phyloP scores from a whole-genome alignment of 2,797 vertebrate species.

The Coreius guichenoti region DNA sequence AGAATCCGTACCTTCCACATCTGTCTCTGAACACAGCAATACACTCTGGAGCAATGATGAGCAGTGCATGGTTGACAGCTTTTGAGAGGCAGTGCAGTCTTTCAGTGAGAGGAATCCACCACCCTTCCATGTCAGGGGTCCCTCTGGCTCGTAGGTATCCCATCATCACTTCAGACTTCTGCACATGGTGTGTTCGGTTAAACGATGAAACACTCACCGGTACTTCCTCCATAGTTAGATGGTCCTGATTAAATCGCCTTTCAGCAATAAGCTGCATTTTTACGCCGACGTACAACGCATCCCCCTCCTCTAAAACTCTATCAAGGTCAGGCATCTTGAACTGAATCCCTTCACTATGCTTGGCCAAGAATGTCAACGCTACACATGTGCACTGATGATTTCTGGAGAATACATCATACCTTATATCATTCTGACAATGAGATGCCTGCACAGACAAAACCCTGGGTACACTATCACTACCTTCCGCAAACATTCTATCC shows the following conservation, averaged over 20 bases:
- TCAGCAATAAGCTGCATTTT: constrained; percentile 9
- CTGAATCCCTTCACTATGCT: neutral
- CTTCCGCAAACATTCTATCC: neutral
- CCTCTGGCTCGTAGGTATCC: neutral
- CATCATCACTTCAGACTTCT: neutral
- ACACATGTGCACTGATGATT: neutral
- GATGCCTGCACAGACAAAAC: neutral
- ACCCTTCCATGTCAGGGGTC: neutral
- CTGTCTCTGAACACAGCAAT: neutral
- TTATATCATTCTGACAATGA: neutral
- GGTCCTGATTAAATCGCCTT: neutral
- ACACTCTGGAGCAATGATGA: neutral
- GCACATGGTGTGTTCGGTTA: neutral
- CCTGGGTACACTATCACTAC: neutral
- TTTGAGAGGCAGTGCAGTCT: neutral
- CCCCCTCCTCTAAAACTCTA: neutral
- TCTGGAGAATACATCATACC: neutral
- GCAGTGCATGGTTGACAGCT: neutral
- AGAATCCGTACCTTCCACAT: neutral
- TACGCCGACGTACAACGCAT: neutral
- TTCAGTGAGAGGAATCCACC: neutral
- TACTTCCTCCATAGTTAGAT: neutral
- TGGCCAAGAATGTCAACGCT: neutral
- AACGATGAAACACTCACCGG: neutral
- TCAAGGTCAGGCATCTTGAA: neutral